Conservation (phyloP, 2,888 invertebrate species). For the Podabrus alpinus region DNA sequence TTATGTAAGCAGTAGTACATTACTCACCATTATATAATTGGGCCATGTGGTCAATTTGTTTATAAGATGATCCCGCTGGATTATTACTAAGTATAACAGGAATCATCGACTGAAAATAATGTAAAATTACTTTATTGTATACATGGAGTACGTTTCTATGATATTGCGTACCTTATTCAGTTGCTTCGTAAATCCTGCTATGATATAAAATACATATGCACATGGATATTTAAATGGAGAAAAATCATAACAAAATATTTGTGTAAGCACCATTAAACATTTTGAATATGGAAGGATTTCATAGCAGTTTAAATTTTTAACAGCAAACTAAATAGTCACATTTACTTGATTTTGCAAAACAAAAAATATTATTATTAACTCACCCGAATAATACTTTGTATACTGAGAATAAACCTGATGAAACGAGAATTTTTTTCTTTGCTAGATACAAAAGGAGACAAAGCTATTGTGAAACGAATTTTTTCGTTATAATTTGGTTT, state of each 20-base stretch:
- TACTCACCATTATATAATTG: background rate
- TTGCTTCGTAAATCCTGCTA: background rate
- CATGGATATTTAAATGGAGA: background rate
- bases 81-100: background rate
- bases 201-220: background rate
- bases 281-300: background rate
- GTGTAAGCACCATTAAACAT: background rate
- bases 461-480: conserved; percentile 66
- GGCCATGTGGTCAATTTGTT: background rate
- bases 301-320: background rate
- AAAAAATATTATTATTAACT: background rate
- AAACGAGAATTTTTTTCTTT: background rate
- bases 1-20: no score
- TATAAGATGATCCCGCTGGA: background rate
- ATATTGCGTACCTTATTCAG: background rate
- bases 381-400: background rate
- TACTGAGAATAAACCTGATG: background rate
- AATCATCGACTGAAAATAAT: background rate
- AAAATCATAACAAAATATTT: background rate
- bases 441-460: conserved; percentile 65
- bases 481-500: conserved; percentile 70
- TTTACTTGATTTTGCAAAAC: no score
- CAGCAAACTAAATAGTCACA: background rate
- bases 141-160: background rate
- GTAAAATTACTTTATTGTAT: background rate